Conservation (phyloP, 2,113 vertebrate species). For the Cyanoliseus patagonus region DNA sequence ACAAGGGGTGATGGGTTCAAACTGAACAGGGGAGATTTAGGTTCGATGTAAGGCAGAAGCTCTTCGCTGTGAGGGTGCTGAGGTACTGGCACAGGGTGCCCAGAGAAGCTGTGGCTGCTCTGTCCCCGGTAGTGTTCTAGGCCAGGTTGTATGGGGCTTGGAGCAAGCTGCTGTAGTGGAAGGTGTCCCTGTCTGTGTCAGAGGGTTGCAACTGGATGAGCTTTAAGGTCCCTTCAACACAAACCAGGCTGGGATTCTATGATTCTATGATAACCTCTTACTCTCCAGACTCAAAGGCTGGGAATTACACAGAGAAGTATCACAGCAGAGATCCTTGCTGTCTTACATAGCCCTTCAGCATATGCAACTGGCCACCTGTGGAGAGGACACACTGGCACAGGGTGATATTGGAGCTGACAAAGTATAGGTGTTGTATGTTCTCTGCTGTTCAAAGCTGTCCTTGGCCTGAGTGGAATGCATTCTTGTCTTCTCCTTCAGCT, state of each 20-base stretch:
- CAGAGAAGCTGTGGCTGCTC: no score
- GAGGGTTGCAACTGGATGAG: not conserved
- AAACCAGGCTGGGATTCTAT: not conserved
- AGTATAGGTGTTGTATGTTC: rapidly evolving
- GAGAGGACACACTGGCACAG: not conserved
- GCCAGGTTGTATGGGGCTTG: no score
- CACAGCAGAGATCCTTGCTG: not conserved
- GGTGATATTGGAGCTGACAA: not conserved
- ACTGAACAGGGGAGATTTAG: no score
- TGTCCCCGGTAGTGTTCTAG: no score
- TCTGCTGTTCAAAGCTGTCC: not conserved
- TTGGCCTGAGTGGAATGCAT: not conserved
- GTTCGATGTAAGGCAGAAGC: no score
- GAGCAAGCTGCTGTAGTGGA: not conserved
- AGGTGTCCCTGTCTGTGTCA: not conserved
- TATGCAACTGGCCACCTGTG: rapidly evolving
- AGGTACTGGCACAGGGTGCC: no score
- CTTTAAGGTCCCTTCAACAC: not conserved
- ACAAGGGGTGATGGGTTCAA: not conserved
- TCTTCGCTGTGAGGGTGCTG: no score
- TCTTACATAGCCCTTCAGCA: not conserved
- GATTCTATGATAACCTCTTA: not conserved
- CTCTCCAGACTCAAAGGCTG: not conserved
- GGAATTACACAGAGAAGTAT: not conserved
- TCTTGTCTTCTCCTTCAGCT: not conserved